Evolutionary conservation across 2,888 invertebrate genomes (phyloP), one percentile per base, ranked within the genome.

Genomic region (Coecobrya sp.): DNA sequence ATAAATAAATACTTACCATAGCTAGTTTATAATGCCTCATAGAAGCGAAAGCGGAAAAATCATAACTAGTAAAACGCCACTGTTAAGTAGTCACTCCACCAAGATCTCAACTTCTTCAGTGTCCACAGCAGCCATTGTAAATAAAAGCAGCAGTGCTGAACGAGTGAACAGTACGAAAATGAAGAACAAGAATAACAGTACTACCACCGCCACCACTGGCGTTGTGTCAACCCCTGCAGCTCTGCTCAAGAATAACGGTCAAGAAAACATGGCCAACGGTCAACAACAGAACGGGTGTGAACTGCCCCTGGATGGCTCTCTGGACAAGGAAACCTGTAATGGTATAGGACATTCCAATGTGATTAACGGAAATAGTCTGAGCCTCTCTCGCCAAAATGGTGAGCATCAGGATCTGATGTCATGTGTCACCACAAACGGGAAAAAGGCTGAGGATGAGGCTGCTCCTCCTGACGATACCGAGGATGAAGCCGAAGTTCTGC

Each of bases 1-100:
- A n/a, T n/a, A n/a, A n/a, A n/a, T n/a, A n/a, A n/a, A n/a, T n/a
- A n/a, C n/a, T n/a, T n/a, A n/a, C n/a, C n/a, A n/a, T n/a, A n/a
- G n/a, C n/a, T n/a, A n/a, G n/a, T n/a, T n/a, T n/a, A n/a, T n/a
- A n/a, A n/a, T 91, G 91, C 91, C 91, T 86, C 91, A 91, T 81
- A 79, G 82, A 86, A 86, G 68, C 70, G 91, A 86, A 81, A 68
- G 52, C 81, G 91, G 91, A 16, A 91, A 91, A 55, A 91, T 91
- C n/a, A 81, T 91, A 25, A 91, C 91, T 52, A 91, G 91, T 79
- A 91, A 91, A 91, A 91, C 91, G 27, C 91, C 91, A 36, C 25
- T 91, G 45, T 25, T 91, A 70, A 81, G 91, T 30, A 91, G 52
- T 55, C 86, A 91, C 91, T 86, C 91, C 52, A 52, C 55, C 8